A percentile compares a stretch with the other conserved stretches of the same genome.
phyloP scores from a whole-genome alignment of 92 coral and sea anemone species.

The Epizoanthus rinbou region DNA sequence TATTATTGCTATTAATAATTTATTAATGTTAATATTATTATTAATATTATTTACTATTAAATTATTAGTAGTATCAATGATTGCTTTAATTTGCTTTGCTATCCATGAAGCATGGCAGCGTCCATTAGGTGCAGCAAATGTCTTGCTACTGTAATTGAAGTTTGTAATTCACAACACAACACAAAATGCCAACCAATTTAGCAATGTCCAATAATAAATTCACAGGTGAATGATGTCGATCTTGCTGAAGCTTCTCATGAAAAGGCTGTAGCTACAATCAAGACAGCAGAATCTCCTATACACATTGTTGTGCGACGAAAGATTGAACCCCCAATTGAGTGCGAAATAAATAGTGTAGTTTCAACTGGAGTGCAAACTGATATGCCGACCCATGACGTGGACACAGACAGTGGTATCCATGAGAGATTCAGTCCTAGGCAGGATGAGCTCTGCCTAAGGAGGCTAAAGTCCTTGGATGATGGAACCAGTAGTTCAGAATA shows the following conservation, averaged over 20 bases:
- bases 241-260: constrained; percentile 88
- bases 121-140: too few relatives aligned
- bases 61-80: too few relatives aligned
- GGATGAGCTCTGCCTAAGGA: constrained; percentile 67
- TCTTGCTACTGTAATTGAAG: too few relatives aligned
- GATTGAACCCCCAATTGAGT: constrained; percentile 62
- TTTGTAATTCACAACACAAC: too few relatives aligned
- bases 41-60: too few relatives aligned
- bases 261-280: constrained; percentile 90
- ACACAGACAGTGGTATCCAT: constrained; percentile 90
- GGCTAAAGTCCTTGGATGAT: constrained; percentile 81
- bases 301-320: constrained; percentile 72
- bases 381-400: constrained; percentile 72
- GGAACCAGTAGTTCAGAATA: constrained; percentile 91
- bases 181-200: background rate
- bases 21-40: too few relatives aligned
- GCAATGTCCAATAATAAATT: constrained; percentile 4
- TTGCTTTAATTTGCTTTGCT: too few relatives aligned
- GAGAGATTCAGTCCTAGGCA: constrained; percentile 92
- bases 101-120: too few relatives aligned
- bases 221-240: constrained; percentile 84
- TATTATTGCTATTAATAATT: too few relatives aligned
- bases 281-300: constrained; percentile 82
- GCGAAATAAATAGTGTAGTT: constrained; percentile 58
- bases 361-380: constrained; percentile 95